Evolutionary conservation across 2,113 vertebrate genomes (phyloP).

Genomic region (Rattus norvegicus): GRCr8 NC_086028.1:29785001-29785500

Average conservation of each 20-base stretch:
- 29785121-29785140: slow-evolving; percentile 85
- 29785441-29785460: slow-evolving; percentile 89
- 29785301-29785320: slow-evolving; percentile 52
- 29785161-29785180: slow-evolving; percentile 85
- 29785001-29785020: slow-evolving; percentile 64
- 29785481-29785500: slow-evolving; percentile 99
- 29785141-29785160: slow-evolving; percentile 86
- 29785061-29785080: slow-evolving; percentile 21
- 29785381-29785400: slow-evolving; percentile 97
- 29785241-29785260: slow-evolving; percentile 80
- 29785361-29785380: slow-evolving; percentile 91
- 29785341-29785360: slow-evolving; percentile 87
- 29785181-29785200: slow-evolving; percentile 87
- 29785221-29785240: slow-evolving; percentile 83
- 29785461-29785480: slow-evolving; percentile 94
- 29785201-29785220: slow-evolving; percentile 86
- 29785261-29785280: slow-evolving; percentile 68
- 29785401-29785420: slow-evolving; percentile 93
- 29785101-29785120: slow-evolving; percentile 83
- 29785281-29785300: slow-evolving; percentile 66
- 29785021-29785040: slow-evolving; percentile 71
- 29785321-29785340: slow-evolving; percentile 68
- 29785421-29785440: slow-evolving; percentile 86
- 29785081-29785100: slow-evolving; percentile 62
- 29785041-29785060: slow-evolving; percentile 69